Conservation (phyloP, 2,113 vertebrate genomes). For the Willisornis vidua region DNA sequence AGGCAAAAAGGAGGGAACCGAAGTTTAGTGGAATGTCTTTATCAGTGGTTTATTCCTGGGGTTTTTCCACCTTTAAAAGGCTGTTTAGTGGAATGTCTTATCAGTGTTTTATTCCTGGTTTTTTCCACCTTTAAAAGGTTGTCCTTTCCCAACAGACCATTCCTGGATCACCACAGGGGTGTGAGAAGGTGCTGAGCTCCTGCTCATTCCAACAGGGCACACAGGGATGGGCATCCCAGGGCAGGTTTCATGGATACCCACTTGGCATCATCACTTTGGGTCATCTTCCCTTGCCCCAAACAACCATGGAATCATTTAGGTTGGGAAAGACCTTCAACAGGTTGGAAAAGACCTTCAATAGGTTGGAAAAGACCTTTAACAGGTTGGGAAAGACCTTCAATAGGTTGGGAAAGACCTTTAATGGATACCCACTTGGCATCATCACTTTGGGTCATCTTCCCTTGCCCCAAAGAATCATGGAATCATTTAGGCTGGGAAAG, state of each 20-base stretch:
- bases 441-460: too few relatives aligned
- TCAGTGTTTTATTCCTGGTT: not conserved
- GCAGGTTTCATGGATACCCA: not conserved
- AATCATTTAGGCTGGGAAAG: too few relatives aligned
- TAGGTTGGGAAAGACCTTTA: not conserved
- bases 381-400: too few relatives aligned
- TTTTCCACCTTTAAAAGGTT: not conserved
- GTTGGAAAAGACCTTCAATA: too few relatives aligned
- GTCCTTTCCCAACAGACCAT: not conserved
- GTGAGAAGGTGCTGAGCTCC: accelerated
- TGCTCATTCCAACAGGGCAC: not conserved
- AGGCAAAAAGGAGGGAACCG: not conserved
- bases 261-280: not conserved
- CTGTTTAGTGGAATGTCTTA: not conserved
- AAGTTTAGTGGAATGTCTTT: not conserved
- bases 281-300: not conserved
- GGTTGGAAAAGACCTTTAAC: not conserved
- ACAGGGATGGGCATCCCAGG: not conserved
- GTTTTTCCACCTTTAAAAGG: not conserved
- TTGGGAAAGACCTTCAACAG: not conserved
- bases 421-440: not conserved
- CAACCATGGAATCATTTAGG: not conserved
- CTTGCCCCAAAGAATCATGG: too few relatives aligned
- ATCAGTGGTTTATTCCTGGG: not conserved
- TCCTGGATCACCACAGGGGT: not conserved